Evolutionary conservation across 2,888 invertebrate genomes (phyloP), one percentile per base, ranked within the genome.

Genomic region (Apamea crenata): DNA sequence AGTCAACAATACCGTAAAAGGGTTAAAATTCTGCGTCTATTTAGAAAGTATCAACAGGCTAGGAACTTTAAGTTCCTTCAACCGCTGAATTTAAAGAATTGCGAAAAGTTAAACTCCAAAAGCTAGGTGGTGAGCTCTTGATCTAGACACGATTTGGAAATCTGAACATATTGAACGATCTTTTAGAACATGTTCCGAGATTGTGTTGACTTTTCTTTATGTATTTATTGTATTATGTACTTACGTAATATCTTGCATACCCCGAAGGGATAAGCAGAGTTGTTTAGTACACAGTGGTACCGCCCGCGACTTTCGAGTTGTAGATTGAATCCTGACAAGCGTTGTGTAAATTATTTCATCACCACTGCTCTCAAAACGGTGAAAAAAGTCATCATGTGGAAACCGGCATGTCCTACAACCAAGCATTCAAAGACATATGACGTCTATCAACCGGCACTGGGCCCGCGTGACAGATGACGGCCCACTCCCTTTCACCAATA

Each of bases 131-230:
- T 65, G 71, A 85, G 73, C 84, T 66, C 47, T 83, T 87, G 87
- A 85, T 83, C 85, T 87, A 74, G 74, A 77, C 70, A 77, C 70
- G 87, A 80, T 80, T 80, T 80, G 47, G 61, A 83, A 80, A 80
- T 68, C 76, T 77, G 66, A 78, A 80, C 59, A 74, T 53, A 82
- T 80, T 82, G 70, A 82, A 86, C 85, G 72, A 69, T 75, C 67
- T 80, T 77, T 68, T 40, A 68, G 40, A n/a, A 79, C 44, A 76
- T 74, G 56, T 73, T 66, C 12, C 40, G 59, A 8, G 63, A 47
- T 69, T 44, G 7, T 61, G 63, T 68, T 68, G 29, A 76, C 50
- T 50, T 63, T 66, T 50, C 18, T 18, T 18, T 53, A 32, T n/a
- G n/a, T 6, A 16, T 16, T 16, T 25, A 25, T 0, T 18, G 18